Evolutionary conservation across 2,797 vertebrate genomes (phyloP).

Genomic region (Phyllotis vaccarum): DNA sequence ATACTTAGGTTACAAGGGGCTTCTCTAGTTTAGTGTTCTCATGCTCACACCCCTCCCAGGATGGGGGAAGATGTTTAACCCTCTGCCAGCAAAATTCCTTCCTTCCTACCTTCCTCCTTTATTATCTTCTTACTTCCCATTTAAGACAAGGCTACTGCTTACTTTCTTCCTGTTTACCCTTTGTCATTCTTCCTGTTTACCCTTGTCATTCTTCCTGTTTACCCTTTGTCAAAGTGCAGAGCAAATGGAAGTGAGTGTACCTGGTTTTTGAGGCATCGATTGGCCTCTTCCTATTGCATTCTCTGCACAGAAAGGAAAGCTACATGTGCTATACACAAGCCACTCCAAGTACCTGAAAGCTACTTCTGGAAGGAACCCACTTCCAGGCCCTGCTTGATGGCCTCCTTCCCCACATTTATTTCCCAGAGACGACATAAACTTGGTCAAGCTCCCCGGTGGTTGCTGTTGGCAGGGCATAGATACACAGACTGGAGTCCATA

Average conservation of each 20-base stretch:
- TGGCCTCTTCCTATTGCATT: not conserved
- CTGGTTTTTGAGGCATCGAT: not conserved
- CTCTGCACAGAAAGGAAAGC: not conserved
- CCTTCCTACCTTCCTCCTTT: not conserved
- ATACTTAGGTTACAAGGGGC: not conserved
- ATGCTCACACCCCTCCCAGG: not conserved
- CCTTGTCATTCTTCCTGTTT: too few relatives aligned
- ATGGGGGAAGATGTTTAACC: not conserved
- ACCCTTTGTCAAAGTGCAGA: not conserved
- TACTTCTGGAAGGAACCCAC: not conserved
- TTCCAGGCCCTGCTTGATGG: not conserved
- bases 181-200: not conserved
- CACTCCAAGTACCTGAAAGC: not conserved
- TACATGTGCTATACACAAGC: not conserved
- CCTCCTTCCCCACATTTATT: not conserved
- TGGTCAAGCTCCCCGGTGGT: too few relatives aligned
- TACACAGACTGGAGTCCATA: not conserved
- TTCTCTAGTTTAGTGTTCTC: not conserved
- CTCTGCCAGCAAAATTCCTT: not conserved
- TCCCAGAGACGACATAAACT: not conserved
- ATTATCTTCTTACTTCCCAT: not conserved
- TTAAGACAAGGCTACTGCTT: not conserved
- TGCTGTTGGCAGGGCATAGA: not conserved
- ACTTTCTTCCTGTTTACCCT: not conserved
- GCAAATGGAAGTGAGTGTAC: not conserved